Base-by-base conservation (phyloP, 2,113 vertebrate species). In the Notothenia coriiceps region DNA sequence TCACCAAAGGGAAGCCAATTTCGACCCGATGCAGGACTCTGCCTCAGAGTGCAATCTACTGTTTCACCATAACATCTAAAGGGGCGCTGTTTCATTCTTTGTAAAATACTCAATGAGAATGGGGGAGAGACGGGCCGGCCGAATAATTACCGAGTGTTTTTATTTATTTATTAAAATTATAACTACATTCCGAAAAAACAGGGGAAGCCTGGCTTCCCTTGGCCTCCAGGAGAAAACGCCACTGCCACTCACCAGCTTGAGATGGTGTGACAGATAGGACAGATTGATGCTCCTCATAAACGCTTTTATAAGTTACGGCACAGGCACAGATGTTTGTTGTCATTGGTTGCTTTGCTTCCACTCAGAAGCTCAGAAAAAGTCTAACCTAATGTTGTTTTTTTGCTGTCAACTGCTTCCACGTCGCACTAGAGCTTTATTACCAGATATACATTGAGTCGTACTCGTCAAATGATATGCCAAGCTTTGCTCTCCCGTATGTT, bases 271-370 rank as follows among this genome's bases (percentile, higher is more conserved):
- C 77, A 88, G 62, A 77, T 3, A 68, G 72, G 70, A 71, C 80
- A 85, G 69, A 86, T 57, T 85, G 86, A 86, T 77, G 69, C 80
- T 78, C 40, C 49, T 15, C 79, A 56, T 65, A 77, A 80, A 75
- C 51, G 55, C 70, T 74, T 85, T 87, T 69, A 81, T 61, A 75
- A 75, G 68, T 76, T 55, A 67, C 22, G 17, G 60, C 74, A 49
- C 73, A 51, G 62, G 67, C 70, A 69, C 69, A n/a, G 63, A 74
- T 77, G 72, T 80, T 80, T 74, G 76, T 82, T 85, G 54, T 78
- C 82, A 81, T 70, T 56, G 1, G 33, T 61, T 75, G 57, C 76
- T 43, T 11, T 57, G 66, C 44, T 57, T 86, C 35, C 68, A 44
- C 51, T 74, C 54, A 60, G 35, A 9, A 50, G 70, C 74, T 63